phyloP scores from a whole-genome alignment of 2,113 vertebrate species.

The Nycticorax nycticorax region DNA sequence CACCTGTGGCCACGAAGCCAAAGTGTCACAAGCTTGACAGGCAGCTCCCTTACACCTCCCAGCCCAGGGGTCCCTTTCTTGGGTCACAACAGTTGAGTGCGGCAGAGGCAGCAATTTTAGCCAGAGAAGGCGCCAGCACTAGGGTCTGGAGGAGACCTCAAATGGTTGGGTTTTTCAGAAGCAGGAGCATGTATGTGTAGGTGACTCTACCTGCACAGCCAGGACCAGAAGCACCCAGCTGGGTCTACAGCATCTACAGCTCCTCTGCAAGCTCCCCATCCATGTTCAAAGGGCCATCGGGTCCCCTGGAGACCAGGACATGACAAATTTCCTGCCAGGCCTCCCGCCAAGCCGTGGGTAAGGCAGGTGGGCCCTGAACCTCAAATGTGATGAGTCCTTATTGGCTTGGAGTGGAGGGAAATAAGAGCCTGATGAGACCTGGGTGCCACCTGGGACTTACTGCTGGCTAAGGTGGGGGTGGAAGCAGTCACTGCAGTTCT shows the following conservation, averaged over 20 bases:
- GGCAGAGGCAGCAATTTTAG: neutral
- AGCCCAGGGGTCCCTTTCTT: neutral
- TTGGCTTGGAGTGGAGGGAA: neutral
- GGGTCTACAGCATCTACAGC: neutral
- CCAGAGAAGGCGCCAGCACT: no score
- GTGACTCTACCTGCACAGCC: neutral
- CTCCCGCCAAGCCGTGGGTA: neutral
- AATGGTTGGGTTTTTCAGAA: accelerated
- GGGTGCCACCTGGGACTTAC: neutral
- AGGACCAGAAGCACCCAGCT: neutral
- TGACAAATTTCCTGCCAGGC: neutral
- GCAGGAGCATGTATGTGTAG: neutral
- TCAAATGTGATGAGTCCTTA: neutral
- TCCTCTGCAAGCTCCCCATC: neutral
- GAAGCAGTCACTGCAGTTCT: neutral
- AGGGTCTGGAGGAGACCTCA: neutral
- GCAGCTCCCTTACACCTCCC: neutral
- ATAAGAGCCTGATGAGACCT: neutral
- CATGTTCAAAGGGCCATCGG: neutral
- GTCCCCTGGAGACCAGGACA: neutral
- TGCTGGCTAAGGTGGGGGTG: neutral
- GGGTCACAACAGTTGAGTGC: neutral
- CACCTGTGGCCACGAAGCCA: neutral
- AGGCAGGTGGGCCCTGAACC: neutral
- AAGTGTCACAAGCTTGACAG: neutral